Conservation (phyloP, 1,140 invertebrate genomes). For the Rhopalosiphum padi region DNA sequence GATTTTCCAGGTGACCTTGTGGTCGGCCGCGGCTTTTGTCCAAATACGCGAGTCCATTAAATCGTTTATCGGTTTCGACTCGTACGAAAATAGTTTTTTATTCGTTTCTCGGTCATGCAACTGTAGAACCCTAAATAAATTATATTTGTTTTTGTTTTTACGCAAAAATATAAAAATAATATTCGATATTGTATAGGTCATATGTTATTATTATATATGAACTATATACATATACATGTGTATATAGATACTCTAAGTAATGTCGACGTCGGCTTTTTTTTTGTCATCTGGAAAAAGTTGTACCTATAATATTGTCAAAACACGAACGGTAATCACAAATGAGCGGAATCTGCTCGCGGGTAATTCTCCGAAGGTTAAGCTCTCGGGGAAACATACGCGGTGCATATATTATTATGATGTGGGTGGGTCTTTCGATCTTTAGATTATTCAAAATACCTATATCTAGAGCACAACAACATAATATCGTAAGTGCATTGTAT, state of each 20-base stretch:
- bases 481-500: neutral
- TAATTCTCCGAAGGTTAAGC: neutral
- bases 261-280: neutral
- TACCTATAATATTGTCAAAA: neutral
- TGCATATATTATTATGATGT: neutral
- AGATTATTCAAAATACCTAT: neutral
- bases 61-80: neutral
- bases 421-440: neutral
- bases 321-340: neutral
- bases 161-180: no score
- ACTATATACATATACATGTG: no score
- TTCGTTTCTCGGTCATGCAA: neutral
- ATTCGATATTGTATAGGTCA: no score
- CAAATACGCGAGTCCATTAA: neutral
- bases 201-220: no score
- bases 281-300: neutral
- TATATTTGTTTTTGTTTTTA: no score
- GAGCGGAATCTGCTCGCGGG: neutral
- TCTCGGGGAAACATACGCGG: neutral
- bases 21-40: neutral
- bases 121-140: no score
- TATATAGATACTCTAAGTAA: neutral
- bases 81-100: conserved; percentile 2
- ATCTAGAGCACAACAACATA: neutral
- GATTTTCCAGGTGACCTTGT: neutral